Percentiles rank a stretch among this genome's conserved stretches.
Conservation (phyloP, 2,888 invertebrate genomes). For the Apamea crenata region DNA sequence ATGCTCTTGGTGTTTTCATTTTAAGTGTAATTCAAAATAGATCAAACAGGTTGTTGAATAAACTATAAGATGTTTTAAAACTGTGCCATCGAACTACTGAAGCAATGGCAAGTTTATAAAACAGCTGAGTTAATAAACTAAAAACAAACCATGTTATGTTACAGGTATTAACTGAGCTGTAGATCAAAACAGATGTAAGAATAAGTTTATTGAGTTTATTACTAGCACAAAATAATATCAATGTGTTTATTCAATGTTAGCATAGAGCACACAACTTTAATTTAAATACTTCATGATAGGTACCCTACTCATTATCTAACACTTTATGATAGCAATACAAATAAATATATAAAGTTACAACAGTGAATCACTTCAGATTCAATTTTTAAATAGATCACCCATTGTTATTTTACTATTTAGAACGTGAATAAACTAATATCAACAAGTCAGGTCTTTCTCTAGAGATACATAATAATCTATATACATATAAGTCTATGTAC, state of each 20-base stretch:
- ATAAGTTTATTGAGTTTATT: slow-evolving; percentile 27
- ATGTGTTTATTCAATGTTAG: slow-evolving; percentile 30
- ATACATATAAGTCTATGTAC: neutral
- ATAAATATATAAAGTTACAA: slow-evolving; percentile 31
- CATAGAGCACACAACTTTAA: slow-evolving; percentile 23
- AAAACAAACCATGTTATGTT: slow-evolving; percentile 55
- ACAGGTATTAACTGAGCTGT: slow-evolving; percentile 34
- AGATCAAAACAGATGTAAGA: slow-evolving; percentile 35
- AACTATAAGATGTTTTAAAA: slow-evolving; percentile 62
- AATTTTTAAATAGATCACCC: neutral
- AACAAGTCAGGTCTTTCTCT: neutral
- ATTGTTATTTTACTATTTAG: neutral
- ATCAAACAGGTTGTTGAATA: slow-evolving; percentile 42
- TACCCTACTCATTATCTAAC: slow-evolving; percentile 43
- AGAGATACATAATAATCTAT: neutral
- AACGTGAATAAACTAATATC: slow-evolving; percentile 2
- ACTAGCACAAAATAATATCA: slow-evolving; percentile 9
- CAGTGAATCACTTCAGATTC: slow-evolving; percentile 14
- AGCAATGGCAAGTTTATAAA: slow-evolving; percentile 66
- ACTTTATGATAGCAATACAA: slow-evolving; percentile 52
- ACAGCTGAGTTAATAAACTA: slow-evolving; percentile 56
- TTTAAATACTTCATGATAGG: slow-evolving; percentile 28
- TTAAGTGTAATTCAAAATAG: slow-evolving; percentile 23
- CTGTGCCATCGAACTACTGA: slow-evolving; percentile 38
- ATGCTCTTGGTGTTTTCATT: slow-evolving; percentile 15